Base-by-base conservation (phyloP, 2,888 invertebrate species). In the Dasysyrphus albostriatus region DNA sequence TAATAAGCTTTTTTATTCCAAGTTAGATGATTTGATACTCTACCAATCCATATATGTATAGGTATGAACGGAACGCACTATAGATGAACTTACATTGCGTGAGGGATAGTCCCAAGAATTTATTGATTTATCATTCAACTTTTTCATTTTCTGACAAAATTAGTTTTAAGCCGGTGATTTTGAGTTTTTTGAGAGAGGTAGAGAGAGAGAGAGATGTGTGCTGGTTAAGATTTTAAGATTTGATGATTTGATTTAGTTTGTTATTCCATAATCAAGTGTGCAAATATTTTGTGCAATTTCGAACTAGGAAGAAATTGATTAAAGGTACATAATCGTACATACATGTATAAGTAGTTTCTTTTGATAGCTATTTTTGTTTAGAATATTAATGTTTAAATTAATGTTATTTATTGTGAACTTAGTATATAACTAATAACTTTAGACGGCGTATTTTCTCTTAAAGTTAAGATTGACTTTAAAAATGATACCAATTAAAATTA, bases 41-140 rank as follows among this genome's bases (percentile, higher is more conserved):
- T 67, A 34, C 10, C 24, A 54, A 29, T 54, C 12, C 51, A 54
- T 10, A 24, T 24, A 14, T 8, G 24, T 51, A 16, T n/a, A n/a
- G n/a, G n/a, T n/a, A 34, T 8, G 4, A 39, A 39, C 39, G 51
- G 37, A 75, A 83, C 83, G 83, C 78, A 78, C 34, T 54, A 14
- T 29, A 24, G 49, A 16, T 34, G 34, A 65, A 39, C 19, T 47
- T 34, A 69, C 39, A 34, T 65, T 87, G 85, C 77, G 82, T 82
- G 58, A 79, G 75, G 70, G 87, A 87, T 79, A 83, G 82, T 87
- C 70, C 73, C 19, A 79, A 79, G 78, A 82, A 85, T 82, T 56
- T 82, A 69, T 73, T 73, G 58, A 77, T 81, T 77, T 75, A 58
- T 75, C 58, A 70, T 65, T 69, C 29, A 54, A 39, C 58, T 69